Evolutionary conservation across 2,113 vertebrate species (phyloP), one percentile per base, ranked within the genome.

Genomic region (Clarias magur): DNA sequence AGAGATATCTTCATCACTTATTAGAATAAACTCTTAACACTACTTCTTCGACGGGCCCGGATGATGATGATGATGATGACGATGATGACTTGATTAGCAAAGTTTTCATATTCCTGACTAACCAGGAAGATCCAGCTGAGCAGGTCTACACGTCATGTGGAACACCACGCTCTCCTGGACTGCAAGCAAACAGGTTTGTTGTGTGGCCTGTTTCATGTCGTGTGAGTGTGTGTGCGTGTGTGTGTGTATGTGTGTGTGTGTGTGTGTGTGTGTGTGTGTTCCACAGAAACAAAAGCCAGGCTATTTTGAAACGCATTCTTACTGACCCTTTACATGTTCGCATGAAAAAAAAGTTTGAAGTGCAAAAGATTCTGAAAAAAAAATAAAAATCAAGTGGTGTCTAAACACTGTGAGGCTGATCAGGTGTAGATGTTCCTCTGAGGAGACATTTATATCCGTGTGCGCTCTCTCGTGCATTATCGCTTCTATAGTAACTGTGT

Each of bases 91-190:
- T 54, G 25, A 25, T 56, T n/a, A 25, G 4, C 38, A 23, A 48
- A 19, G 30, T 72, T 21, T 21, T 13, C 27, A 21, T 4, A 62
- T 60, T 89, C 59, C 0, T 27, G 53, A 54, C 30, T 67, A 59
- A 10, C 57, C 83, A 78, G 83, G 48, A 67, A 34, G 60, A 76
- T 63, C 88, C 73, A 81, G 88, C 79, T 30, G 54, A 87, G 75
- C 88, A 83, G 81, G 88, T 88, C 82, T 21, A 2, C 34, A 10
- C 4, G 3, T 68, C 63, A 23, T 3, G 38, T 9, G 27, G 34
- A 15, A 21, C 30, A 0, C 42, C 19, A 4, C 6, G 4, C 16
- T 25, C 54, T 30, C n/a, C 4, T 54, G 53, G 54, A 72, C 12
- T 25, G 30, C 23, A 3, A 42, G 38, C 13, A 38, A 73, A 84